Conservation (phyloP, 1,140 invertebrate genomes). For the Eriosoma lanigerum region DNA sequence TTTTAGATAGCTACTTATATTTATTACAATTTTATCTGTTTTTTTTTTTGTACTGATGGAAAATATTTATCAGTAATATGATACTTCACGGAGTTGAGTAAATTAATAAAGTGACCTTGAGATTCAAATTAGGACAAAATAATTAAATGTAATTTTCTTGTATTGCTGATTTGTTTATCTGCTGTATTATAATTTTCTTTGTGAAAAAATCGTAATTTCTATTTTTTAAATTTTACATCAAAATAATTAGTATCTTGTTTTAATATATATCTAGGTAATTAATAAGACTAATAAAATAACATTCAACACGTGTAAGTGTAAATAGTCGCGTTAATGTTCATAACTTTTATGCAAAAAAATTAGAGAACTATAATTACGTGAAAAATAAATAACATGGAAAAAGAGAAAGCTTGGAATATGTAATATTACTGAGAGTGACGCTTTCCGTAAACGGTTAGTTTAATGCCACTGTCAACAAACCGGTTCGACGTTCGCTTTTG, state of each 20-base stretch:
- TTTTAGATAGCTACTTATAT: too few relatives aligned
- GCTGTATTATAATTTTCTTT: neutral
- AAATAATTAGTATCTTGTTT: neutral
- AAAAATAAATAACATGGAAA: slow-evolving; percentile 17
- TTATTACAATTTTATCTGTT: too few relatives aligned
- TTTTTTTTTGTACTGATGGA: too few relatives aligned
- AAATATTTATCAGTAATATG: neutral
- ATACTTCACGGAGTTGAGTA: neutral
- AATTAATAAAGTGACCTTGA: slow-evolving; percentile 7
- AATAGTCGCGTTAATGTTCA: neutral
- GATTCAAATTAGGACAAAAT: slow-evolving; percentile 21
- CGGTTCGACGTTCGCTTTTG: slow-evolving; percentile 49
- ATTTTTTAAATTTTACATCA: too few relatives aligned
- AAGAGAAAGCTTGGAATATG: slow-evolving; percentile 43
- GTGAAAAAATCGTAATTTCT: neutral
- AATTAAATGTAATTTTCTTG: slow-evolving; percentile 8
- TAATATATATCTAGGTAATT: neutral
- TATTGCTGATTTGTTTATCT: neutral
- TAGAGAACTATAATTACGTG: slow-evolving; percentile 24
- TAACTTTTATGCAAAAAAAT: neutral
- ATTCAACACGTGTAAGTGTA: neutral
- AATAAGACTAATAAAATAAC: neutral
- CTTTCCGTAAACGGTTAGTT: slow-evolving; percentile 50
- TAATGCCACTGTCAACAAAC: slow-evolving; percentile 52
- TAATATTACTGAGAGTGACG: slow-evolving; percentile 39